Evolutionary conservation across 2,797 vertebrate species (phyloP).

Genomic region (Hybognathus amarus): DNA sequence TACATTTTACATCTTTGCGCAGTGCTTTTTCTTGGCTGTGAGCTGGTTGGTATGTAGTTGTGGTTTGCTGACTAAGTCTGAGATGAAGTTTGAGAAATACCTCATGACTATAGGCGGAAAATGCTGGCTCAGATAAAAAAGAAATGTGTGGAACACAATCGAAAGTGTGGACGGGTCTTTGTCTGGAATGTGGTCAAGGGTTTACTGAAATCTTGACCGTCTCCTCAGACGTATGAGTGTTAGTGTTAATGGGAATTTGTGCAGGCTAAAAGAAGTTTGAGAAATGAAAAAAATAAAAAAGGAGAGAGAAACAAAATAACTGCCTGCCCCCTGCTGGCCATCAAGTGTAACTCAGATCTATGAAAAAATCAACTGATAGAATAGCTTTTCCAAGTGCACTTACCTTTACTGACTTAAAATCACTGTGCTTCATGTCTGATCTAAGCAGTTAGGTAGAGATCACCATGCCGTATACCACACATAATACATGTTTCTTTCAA

Average conservation of each 20-base stretch:
- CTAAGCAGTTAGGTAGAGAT: background rate
- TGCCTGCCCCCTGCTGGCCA: slow-evolving; percentile 34
- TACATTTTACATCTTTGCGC: background rate
- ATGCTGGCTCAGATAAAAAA: slow-evolving; percentile 50
- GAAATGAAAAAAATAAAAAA: background rate
- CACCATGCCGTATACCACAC: background rate
- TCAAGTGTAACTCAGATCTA: background rate
- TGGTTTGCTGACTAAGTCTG: slow-evolving; percentile 59
- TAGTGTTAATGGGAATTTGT: background rate
- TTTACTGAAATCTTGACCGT: background rate
- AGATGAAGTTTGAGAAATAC: slow-evolving; percentile 43
- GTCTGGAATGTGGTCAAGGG: slow-evolving; percentile 3
- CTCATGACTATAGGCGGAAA: slow-evolving; percentile 35
- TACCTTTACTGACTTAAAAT: background rate
- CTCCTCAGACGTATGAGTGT: background rate
- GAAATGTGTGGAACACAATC: background rate
- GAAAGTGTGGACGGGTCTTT: slow-evolving; percentile 22
- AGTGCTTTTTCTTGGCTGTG: slow-evolving; percentile 49
- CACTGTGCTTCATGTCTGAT: background rate
- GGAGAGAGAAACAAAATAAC: background rate
- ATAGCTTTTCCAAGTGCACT: background rate
- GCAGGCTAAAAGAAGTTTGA: background rate
- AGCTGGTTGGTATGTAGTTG: slow-evolving; percentile 55
- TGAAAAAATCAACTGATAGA: background rate
- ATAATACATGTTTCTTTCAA: background rate